Conservation (phyloP, 2,888 invertebrate genomes). For the Dendrolimus pini region DNA sequence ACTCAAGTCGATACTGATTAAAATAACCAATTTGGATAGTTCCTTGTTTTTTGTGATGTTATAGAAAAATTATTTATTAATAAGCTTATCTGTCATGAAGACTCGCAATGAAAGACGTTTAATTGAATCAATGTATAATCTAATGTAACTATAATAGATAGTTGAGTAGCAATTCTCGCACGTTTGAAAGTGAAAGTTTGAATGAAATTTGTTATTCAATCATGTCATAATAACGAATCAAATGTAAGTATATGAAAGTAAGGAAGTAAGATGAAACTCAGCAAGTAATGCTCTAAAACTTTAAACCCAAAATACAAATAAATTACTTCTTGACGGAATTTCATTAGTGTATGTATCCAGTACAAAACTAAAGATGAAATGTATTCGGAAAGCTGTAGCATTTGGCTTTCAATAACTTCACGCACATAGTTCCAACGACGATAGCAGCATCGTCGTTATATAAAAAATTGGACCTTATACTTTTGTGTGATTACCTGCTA, state of each 20-base stretch:
- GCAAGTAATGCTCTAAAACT: background rate
- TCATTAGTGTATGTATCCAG: no score
- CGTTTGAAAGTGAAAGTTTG: background rate
- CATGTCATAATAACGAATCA: background rate
- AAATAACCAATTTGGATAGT: constrained; percentile 42
- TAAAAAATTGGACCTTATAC: no score
- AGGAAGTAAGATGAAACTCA: constrained; percentile 16
- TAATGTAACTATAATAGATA: background rate
- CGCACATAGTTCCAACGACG: no score
- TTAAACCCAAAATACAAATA: constrained; percentile 20
- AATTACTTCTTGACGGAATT: constrained; percentile 15
- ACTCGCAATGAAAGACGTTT: background rate
- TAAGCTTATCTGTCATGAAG: background rate
- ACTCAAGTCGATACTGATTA: constrained; percentile 48
- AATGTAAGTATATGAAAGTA: background rate
- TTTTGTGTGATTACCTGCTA: no score
- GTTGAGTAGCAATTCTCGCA: background rate
- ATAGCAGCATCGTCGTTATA: no score
- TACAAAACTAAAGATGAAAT: no score
- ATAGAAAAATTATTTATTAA: constrained; percentile 44
- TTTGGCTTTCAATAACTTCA: no score
- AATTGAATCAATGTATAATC: background rate
- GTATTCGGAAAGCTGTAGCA: no score
- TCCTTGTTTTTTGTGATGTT: constrained; percentile 54
- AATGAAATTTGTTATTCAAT: background rate